phyloP scores from a whole-genome alignment of 2,888 invertebrate genomes.

The Osmoderma eremita region DNA sequence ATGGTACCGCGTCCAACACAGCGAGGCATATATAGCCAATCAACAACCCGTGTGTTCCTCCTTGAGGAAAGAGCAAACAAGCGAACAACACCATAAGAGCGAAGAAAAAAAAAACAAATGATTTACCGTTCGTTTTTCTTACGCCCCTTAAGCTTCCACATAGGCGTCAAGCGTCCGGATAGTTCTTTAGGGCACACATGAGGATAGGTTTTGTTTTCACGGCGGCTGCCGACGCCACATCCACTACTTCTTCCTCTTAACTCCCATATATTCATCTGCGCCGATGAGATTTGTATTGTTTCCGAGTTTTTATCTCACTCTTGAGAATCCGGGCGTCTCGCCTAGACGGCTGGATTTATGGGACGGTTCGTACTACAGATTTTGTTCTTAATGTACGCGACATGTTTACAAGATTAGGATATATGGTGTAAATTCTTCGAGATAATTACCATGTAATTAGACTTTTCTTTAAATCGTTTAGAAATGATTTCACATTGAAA shows the following conservation, averaged over 20 bases:
- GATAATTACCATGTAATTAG: no score
- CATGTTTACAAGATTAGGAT: no score
- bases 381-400: slow-evolving; percentile 8
- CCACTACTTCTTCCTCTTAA: neutral
- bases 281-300: slow-evolving; percentile 40
- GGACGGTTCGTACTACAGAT: slow-evolving; percentile 16
- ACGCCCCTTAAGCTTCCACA: slow-evolving; percentile 16
- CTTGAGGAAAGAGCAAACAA: no score
- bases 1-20: no score
- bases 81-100: no score
- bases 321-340: slow-evolving; percentile 24
- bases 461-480: no score
- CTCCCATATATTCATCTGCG: slow-evolving; percentile 40
- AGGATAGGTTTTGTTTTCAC: slow-evolving; percentile 19
- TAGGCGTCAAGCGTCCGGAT: slow-evolving; percentile 20
- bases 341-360: slow-evolving; percentile 34
- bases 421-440: no score
- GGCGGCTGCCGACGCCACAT: no score
- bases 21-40: no score
- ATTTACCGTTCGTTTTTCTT: slow-evolving; percentile 32
- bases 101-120: slow-evolving; percentile 14
- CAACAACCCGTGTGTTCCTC: no score
- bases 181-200: slow-evolving; percentile 32
- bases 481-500: no score
- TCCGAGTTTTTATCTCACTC: slow-evolving; percentile 39